Conservation (phyloP, 2,113 vertebrate species). For the Tylochromis polylepis region DNA sequence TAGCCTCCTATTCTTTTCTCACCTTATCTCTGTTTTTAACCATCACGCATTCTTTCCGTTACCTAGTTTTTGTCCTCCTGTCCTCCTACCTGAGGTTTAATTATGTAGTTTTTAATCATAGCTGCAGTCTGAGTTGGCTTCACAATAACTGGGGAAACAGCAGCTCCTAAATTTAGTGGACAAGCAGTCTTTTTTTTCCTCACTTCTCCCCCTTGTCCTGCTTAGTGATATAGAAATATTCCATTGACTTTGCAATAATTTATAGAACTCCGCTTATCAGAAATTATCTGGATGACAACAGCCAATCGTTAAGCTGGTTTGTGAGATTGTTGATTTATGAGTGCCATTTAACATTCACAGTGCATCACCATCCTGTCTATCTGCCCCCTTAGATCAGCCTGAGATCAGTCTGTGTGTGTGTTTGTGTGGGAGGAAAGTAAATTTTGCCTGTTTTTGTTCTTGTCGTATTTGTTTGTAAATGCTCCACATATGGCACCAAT, state of each 20-base stretch:
- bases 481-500: not conserved
- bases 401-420: not conserved
- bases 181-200: not conserved
- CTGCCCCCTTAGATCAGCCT: slow-evolving; percentile 35
- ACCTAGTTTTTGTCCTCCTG: not conserved
- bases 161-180: not conserved
- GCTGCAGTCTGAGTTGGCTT: not conserved
- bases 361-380: slow-evolving; percentile 33
- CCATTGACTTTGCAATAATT: not conserved
- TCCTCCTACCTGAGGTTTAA: slow-evolving; percentile 13
- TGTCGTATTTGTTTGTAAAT: not conserved
- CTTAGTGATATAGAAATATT: not conserved
- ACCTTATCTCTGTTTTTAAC: not conserved
- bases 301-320: not conserved
- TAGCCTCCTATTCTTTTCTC: not conserved
- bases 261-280: not conserved
- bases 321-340: slow-evolving; percentile 36
- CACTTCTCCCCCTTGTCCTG: not conserved
- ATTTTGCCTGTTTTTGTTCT: not conserved
- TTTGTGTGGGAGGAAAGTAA: not conserved
- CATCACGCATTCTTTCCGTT: not conserved
- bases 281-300: not conserved
- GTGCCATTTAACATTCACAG: slow-evolving; percentile 44
- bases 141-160: not conserved
- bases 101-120: slow-evolving; percentile 28